Percentiles rank a stretch among this genome's conserved stretches.
Evolutionary conservation across 2,888 invertebrate species (phyloP).

Genomic region (Podotricha telesiphe): DNA sequence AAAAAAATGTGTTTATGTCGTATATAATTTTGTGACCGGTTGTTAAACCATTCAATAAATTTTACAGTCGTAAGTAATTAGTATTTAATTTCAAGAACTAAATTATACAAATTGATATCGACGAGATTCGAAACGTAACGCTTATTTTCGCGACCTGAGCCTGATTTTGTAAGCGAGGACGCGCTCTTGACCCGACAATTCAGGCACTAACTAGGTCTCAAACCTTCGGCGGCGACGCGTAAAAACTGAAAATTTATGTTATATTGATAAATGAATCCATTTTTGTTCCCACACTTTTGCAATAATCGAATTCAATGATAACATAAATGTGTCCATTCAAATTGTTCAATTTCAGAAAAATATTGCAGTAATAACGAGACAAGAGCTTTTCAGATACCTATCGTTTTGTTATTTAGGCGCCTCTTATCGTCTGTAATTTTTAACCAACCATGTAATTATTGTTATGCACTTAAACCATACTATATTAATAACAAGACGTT

Average conservation of each 20-base stretch:
- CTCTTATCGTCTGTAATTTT: background rate
- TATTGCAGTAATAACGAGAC: background rate
- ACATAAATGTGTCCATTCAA: constrained; percentile 6
- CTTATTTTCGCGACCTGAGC: constrained; percentile 15
- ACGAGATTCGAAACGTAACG: constrained; percentile 11
- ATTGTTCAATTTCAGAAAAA: background rate
- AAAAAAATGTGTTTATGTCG: background rate
- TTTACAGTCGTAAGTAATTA: background rate
- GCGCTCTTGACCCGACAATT: constrained; percentile 31
- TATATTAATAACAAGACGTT: background rate
- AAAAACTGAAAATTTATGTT: constrained; percentile 1
- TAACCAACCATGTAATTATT: background rate
- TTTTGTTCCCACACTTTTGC: background rate
- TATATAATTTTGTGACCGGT: no score
- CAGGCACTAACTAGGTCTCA: constrained; percentile 17
- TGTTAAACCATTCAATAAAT: background rate
- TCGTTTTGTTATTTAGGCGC: background rate
- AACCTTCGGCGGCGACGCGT: constrained; percentile 15
- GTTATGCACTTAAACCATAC: background rate
- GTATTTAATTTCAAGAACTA: background rate
- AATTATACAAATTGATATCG: background rate
- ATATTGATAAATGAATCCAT: background rate
- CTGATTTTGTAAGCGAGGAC: constrained; percentile 25
- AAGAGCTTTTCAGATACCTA: background rate
- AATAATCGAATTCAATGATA: background rate